These are phyloP conservation scores for Mergus octosetaceus DNA, from an alignment of 2,797 vertebrate genomes.

Conservation along the genomic window DNA sequence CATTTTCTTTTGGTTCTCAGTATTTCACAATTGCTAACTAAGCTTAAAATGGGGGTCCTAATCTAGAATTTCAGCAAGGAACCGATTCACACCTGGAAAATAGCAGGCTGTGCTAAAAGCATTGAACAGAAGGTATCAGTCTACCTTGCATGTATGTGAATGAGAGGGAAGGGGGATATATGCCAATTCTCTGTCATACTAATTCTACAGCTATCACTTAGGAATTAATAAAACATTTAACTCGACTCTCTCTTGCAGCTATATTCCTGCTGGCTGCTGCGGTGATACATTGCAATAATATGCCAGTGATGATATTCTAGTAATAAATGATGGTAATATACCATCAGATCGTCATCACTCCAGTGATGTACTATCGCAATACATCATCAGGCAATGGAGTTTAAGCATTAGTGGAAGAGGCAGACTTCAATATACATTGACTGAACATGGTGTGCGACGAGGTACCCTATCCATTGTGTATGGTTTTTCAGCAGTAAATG, in stretches of 20 bases:
- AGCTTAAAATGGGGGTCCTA: not conserved
- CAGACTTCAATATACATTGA: not conserved
- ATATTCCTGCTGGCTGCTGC: constrained; percentile 47
- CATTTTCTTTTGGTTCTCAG: not conserved
- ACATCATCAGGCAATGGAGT: constrained; percentile 47
- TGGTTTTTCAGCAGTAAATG: not conserved
- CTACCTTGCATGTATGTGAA: not conserved
- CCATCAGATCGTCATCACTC: constrained; percentile 54
- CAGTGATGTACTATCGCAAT: constrained; percentile 15
- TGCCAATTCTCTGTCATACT: not conserved
- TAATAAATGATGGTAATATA: constrained; percentile 71
- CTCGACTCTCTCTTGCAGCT: constrained; percentile 4
- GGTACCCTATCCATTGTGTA: accelerated
- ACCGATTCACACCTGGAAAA: not conserved
- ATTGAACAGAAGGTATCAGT: not conserved
- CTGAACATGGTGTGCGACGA: not conserved
- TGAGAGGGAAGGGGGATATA: not conserved
- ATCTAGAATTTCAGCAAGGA: not conserved
- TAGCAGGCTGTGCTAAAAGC: not conserved
- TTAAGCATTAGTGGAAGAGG: constrained; percentile 36
- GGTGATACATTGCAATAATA: constrained; percentile 72
- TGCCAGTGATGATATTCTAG: constrained; percentile 63
- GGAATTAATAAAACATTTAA: constrained; percentile 44
- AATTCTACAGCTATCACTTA: not conserved
- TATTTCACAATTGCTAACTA: not conserved